Base-by-base conservation (phyloP, 1,140 invertebrate species). In the Aphaenogaster floridana region DNA sequence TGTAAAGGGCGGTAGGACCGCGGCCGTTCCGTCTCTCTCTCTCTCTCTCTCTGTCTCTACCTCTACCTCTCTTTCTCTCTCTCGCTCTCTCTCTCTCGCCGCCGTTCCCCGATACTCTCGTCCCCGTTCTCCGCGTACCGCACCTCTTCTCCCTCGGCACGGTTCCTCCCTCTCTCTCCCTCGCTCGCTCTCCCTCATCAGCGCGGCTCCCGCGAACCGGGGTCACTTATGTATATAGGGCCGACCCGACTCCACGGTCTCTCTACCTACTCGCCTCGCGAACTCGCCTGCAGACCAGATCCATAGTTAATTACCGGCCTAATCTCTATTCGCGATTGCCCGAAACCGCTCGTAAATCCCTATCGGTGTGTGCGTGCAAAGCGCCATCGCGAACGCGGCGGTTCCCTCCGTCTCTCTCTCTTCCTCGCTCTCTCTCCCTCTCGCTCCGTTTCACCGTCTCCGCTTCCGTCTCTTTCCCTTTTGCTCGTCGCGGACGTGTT, bases 321-420 rank as follows among this genome's bases (percentile, higher is more conserved):
- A 95, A 95, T 95, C 95, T 95, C 94, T 95, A 95, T 94, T 95
- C 94, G 94, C 95, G 94, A 95, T 95, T 95, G 94, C 94, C 95
- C 92, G 94, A 95, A 95, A 95, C 95, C 95, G 94, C 94, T 95
- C 95, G 94, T 95, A 95, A 95, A 95, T 95, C 95, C 94, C 93
- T 94, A 95, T 95, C 94, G 94, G 94, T 94, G 91, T 92, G 91
- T 92, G 92, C 92, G 89, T 90, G 92, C 90, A 69, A 88, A 84
- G 86, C 85, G 85, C 87, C 72, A 91, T 76, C 84, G 87, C 81
- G 84, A 86, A 74, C 86, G 89, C 80, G 86, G 66, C 54, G 36
- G 45, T 86, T 52, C 50, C 34, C 79, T 77, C 50, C 3, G 54
- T 76, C 87, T 52, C 39, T 72, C 66, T 50, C 54, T 36, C 64